phyloP scores from a whole-genome alignment of 2,888 invertebrate genomes.

The Eristalinus sepulchralis region DNA sequence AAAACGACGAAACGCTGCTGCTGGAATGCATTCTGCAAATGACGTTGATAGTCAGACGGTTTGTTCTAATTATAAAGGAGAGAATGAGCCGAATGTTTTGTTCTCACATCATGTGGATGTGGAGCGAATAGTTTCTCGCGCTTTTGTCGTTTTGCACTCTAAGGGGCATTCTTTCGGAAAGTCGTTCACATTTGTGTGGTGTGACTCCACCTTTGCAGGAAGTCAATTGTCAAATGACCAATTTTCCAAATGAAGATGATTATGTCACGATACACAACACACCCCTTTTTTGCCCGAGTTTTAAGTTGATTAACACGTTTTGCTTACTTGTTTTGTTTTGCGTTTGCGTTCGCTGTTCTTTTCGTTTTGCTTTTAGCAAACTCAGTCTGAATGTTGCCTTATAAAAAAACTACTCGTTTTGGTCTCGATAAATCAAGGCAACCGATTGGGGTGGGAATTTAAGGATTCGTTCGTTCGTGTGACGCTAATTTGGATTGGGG shows the following conservation, averaged over 20 bases:
- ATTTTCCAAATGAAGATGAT: slow-evolving; percentile 50
- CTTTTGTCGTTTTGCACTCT: slow-evolving; percentile 4
- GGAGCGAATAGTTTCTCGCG: background rate
- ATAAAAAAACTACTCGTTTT: slow-evolving; percentile 2
- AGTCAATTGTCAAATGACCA: slow-evolving; percentile 39
- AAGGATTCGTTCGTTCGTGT: background rate
- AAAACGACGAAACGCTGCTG: background rate
- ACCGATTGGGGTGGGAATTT: background rate
- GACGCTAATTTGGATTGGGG: background rate
- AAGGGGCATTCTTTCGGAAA: slow-evolving; percentile 10
- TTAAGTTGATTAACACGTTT: slow-evolving; percentile 17
- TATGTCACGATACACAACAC: slow-evolving; percentile 57
- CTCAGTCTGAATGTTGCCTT: background rate
- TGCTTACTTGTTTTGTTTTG: background rate
- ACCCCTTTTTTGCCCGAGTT: slow-evolving; percentile 33
- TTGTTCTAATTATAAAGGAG: background rate
- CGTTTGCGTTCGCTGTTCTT: background rate
- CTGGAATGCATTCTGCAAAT: background rate
- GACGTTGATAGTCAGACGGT: background rate
- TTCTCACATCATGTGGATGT: slow-evolving; percentile 2
- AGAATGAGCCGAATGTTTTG: background rate
- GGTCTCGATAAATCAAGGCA: background rate
- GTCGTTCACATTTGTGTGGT: slow-evolving; percentile 14
- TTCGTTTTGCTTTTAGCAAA: background rate
- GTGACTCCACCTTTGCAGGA: slow-evolving; percentile 26